Base-by-base conservation (phyloP, 2,113 vertebrate species). In the Pluvianellus socialis region DNA sequence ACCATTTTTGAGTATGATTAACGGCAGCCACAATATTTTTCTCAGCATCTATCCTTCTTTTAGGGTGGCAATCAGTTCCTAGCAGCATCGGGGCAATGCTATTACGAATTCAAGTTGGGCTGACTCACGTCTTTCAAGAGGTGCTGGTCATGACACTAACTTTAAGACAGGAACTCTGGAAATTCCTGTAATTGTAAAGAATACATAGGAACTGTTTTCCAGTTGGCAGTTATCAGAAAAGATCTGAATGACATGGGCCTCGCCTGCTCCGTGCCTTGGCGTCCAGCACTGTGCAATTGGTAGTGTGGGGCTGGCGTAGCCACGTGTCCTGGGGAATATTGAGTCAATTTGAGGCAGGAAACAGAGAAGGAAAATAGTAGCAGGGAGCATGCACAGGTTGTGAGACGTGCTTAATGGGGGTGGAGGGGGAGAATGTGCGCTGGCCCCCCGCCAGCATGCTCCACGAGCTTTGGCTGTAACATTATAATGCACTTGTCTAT, bases 151-250 rank as follows among this genome's bases (percentile, higher is more conserved):
- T 16, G 1, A 52, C 47, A n/a, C 52, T 49, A 28, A 52, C 4
- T 15, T 71, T 80, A 82, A 86, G 70, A 83, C 77, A 97, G 74
- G 91, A 91, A 94, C 67, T 80, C 71, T 74, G 59, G 81, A 91
- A 96, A 96, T 92, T 90, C 91, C 89, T 95, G 74, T 67, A 86
- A 95, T 94, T 88, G 45, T 76, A 96, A 95, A 88, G 89, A 94
- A 88, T 62, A 35, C 76, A 53, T 92, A 92, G 71, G 55, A 91
- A 67, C 33, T 35, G 40, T 1, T 79, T 83, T 86, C 55, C 42
- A 44, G 76, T 80, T 82, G 49, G 49, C 82, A 21, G 70, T 71
- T 82, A 53, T 53, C 15, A 65, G 90, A 92, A 93, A 62, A 82
- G 42, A 44, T 24, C 22, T 61, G 63, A 81, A 88, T 88, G 45